These are phyloP conservation scores for Oreochromis spilurus DNA, from an alignment of 2,113 vertebrate species.

Conservation along the genomic window DNA sequence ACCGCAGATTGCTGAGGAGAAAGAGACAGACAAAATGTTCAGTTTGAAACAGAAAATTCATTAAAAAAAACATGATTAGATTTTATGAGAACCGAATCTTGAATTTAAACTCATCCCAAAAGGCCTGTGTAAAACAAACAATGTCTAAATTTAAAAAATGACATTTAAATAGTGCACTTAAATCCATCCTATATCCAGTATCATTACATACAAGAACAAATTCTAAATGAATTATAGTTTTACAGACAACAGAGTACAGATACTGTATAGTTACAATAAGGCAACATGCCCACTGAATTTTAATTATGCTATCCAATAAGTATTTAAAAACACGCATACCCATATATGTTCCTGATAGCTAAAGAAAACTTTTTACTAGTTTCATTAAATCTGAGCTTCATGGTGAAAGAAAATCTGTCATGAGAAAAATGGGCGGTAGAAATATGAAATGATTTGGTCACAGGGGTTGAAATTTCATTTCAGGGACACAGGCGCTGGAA, in stretches of 20 bases:
- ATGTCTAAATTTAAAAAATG: neutral
- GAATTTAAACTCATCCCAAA: neutral
- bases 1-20: constrained; percentile 80
- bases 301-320: neutral
- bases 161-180: neutral
- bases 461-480: neutral
- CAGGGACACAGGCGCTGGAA: constrained; percentile 8
- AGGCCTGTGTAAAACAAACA: neutral
- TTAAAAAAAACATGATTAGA: neutral
- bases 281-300: neutral
- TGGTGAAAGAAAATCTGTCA: neutral
- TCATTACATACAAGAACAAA: neutral
- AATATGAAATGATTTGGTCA: neutral
- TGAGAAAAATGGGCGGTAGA: neutral
- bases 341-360: neutral
- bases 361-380: neutral
- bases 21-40: neutral
- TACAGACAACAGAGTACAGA: neutral
- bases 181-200: neutral
- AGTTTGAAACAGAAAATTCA: neutral
- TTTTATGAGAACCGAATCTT: neutral
- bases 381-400: neutral
- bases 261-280: neutral
- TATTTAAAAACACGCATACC: neutral
- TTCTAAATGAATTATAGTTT: neutral